Evolutionary conservation across 2,113 vertebrate genomes (phyloP).

Genomic region (Mus pahari): DNA sequence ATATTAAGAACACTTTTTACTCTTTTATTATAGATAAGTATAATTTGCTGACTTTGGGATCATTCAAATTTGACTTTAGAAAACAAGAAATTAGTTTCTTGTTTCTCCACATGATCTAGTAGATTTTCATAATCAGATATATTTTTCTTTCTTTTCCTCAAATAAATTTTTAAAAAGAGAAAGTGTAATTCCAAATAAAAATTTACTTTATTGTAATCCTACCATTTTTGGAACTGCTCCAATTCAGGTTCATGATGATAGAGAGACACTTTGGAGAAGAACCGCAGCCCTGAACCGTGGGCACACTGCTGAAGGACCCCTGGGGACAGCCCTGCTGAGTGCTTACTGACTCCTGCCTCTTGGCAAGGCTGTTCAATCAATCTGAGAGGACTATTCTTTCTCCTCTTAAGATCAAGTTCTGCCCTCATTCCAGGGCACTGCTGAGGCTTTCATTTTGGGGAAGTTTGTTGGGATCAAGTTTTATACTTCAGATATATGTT

Average conservation of each 20-base stretch:
- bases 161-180: background rate
- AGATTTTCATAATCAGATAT: slow-evolving; percentile 30
- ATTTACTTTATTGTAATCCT: background rate
- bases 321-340: background rate
- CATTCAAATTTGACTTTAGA: slow-evolving; percentile 37
- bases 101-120: background rate
- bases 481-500: background rate
- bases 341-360: background rate
- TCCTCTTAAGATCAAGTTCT: background rate
- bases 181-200: background rate
- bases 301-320: background rate
- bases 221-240: background rate
- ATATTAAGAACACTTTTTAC: background rate
- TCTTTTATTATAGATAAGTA: background rate
- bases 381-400: background rate
- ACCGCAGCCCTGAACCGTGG: background rate
- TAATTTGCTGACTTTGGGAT: slow-evolving; percentile 12
- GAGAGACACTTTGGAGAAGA: background rate
- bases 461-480: background rate
- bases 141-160: background rate
- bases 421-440: background rate
- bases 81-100: slow-evolving; percentile 14
- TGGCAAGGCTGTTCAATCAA: background rate
- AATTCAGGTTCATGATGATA: background rate
- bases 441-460: background rate